Percentiles rank a stretch among this genome's conserved stretches.
Evolutionary conservation across 2,888 invertebrate species (phyloP).

Genomic region (Argyresthia goedartella): DNA sequence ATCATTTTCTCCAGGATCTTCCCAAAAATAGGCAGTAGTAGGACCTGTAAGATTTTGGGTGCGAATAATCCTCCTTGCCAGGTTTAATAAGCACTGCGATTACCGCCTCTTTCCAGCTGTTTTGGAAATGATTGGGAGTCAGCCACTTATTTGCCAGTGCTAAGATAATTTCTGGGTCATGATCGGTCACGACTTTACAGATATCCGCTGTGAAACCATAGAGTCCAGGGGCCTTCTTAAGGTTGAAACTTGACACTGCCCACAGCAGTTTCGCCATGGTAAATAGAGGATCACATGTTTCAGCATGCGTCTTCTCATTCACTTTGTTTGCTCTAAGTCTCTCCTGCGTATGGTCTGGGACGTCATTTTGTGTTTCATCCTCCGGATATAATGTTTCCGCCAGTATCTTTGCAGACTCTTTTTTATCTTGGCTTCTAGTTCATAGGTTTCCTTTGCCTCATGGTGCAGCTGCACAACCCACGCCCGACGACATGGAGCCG

Average conservation of each 20-base stretch:
- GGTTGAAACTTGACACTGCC: slow-evolving; percentile 2
- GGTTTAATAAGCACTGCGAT: slow-evolving; percentile 10
- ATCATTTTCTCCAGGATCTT: background rate
- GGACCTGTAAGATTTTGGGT: slow-evolving; percentile 7
- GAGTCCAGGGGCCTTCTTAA: slow-evolving; percentile 9
- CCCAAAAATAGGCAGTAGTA: background rate
- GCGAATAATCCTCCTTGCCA: slow-evolving; percentile 4
- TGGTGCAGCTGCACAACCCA: too few relatives aligned
- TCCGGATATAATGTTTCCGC: slow-evolving; percentile 4
- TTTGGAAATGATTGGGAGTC: slow-evolving; percentile 7
- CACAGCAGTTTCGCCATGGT: background rate
- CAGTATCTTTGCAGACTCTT: slow-evolving; percentile 1
- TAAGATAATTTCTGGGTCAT: background rate
- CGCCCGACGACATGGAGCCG: too few relatives aligned
- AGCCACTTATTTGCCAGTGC: slow-evolving; percentile 5
- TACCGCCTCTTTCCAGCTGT: slow-evolving; percentile 9
- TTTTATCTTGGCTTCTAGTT: background rate
- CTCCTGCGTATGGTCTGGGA: too few relatives aligned
- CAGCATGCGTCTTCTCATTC: too few relatives aligned
- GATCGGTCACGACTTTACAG: background rate
- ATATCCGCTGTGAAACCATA: slow-evolving; percentile 10
- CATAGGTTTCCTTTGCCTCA: too few relatives aligned
- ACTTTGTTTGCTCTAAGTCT: too few relatives aligned
- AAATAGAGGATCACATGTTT: slow-evolving; percentile 2
- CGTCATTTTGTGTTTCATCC: background rate